Evolutionary conservation across 2,113 vertebrate species (phyloP), one percentile per base, ranked within the genome.

Genomic region (Ceuthmochares aereus): DNA sequence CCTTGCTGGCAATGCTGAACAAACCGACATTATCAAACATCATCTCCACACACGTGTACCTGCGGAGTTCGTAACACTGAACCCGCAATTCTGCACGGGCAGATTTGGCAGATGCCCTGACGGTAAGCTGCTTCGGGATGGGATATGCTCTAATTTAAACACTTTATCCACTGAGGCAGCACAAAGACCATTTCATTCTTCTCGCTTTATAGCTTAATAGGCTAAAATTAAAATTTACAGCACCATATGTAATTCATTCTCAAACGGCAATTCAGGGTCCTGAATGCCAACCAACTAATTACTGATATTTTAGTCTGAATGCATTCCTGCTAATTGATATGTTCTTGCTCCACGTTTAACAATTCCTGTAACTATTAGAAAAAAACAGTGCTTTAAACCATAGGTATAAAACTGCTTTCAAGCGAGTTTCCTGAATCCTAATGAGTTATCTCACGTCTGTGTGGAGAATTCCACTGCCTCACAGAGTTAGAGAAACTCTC

Each of bases 151-250:
- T n/a, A 68, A 93, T 73, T 93, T 87, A 70, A 93, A 74, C 64
- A 29, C 72, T 84, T 93, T 30, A 94, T 86, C 92, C 92, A 90
- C 90, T 23, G 64, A 95, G 72, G 88, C 82, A 87, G 87, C 87
- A 77, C 72, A n/a, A 75, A 87, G 81, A 75, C 29, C n/a, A 79
- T 75, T 94, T 95, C 84, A 90, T 95, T 80, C 79, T 86, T 90
- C 82, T 95, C 63, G 76, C 83, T 95, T 96, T 86, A 93, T 29
- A 81, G 82, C 83, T 78, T 90, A 94, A 96, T 88, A 93, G 45
- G 89, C 85, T 87, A 84, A 96, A 95, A 86, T 93, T 92, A 91
- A 91, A 97, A 88, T 95, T 93, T 95, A 95, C 93, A 92, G 93
- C 87, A 80, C 87, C 64, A 45, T 85, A 88, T 80, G 90, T 80